Evolutionary conservation across 2,888 invertebrate species (phyloP), one percentile per base, ranked within the genome.

Genomic region (Tubulanus polymorphus): DNA sequence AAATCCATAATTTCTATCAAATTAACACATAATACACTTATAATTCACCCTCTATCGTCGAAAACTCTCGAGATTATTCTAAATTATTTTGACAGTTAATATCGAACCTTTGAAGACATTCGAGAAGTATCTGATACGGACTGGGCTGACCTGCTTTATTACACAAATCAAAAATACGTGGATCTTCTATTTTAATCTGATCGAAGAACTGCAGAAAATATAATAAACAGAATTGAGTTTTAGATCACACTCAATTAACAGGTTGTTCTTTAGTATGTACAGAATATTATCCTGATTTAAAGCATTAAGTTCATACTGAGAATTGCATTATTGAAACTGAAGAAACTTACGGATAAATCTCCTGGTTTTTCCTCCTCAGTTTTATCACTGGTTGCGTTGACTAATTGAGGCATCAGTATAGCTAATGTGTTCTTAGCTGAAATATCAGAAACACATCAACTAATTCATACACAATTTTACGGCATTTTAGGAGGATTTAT

Each of bases 121-220:
- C 95, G 48, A 93, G 82, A 53, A 97, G 83, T 62, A 96, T 90
- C 66, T 93, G 90, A 82, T 93, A 95, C 0, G 97, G 97, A 10
- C 91, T 88, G 0, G 93, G 93, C 80, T 96, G 95, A 48, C 94
- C 93, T 0, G 94, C 91, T 78, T 93, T 93, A n/a, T 89, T 88
- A 80, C 95, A 96, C 79, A 96, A 89, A 80, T 95, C 94, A 46
- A 90, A 86, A 28, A 97, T 91, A 63, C 96, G 85, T 0, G 94
- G 93, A 83, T 97, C 96, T 74, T 90, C 90, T 54, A 97, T 90
- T 65, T 88, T 86, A 64, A 97, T 90, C 78, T 90, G 89, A 82
- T 97, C 95, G 72, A 82, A 79, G 63, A 75, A 76, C 76, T 77
- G 64, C 26, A 55, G 56, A 32, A 18, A 53, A 8, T 58, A 23